Evolutionary conservation across 2,797 vertebrate genomes (phyloP).

Genomic region (Novumbra hubbsi): DNA sequence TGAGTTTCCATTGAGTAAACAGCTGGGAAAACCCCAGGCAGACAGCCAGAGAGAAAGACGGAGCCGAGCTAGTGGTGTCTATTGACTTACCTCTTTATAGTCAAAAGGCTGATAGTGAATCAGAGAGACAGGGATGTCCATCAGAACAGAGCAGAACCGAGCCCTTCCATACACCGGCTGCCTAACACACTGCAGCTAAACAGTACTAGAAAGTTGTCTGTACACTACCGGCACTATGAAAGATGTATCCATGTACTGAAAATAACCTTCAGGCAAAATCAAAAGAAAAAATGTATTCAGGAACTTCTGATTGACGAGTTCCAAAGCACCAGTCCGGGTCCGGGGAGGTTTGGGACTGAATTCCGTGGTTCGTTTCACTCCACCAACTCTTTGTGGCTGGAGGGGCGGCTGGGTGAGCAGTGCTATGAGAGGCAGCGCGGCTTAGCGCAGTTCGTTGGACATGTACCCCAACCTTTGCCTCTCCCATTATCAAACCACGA

Average conservation of each 20-base stretch:
- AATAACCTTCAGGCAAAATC: neutral
- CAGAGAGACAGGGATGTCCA: neutral
- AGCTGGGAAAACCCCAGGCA: conserved; percentile 2
- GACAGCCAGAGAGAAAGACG: neutral
- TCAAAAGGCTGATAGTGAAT: neutral
- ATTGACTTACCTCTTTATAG: neutral
- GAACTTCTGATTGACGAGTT: too few species aligned
- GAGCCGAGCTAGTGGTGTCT: neutral
- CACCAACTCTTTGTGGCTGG: neutral
- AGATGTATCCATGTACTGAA: conserved; percentile 7
- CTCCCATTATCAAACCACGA: neutral
- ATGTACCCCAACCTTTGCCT: neutral
- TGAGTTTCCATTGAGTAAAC: conserved; percentile 2
- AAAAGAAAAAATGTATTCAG: too few species aligned
- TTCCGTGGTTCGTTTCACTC: neutral
- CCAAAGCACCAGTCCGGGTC: too few species aligned
- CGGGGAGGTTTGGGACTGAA: neutral
- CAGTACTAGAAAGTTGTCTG: neutral
- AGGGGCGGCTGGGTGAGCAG: too few species aligned
- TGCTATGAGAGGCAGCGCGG: too few species aligned
- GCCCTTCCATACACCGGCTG: neutral
- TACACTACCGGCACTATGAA: conserved; percentile 8
- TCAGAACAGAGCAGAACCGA: neutral
- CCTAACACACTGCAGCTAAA: neutral
- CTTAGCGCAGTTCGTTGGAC: too few species aligned